Base-by-base conservation (phyloP, 1,140 invertebrate genomes). In the Trichonephila inaurata region DNA sequence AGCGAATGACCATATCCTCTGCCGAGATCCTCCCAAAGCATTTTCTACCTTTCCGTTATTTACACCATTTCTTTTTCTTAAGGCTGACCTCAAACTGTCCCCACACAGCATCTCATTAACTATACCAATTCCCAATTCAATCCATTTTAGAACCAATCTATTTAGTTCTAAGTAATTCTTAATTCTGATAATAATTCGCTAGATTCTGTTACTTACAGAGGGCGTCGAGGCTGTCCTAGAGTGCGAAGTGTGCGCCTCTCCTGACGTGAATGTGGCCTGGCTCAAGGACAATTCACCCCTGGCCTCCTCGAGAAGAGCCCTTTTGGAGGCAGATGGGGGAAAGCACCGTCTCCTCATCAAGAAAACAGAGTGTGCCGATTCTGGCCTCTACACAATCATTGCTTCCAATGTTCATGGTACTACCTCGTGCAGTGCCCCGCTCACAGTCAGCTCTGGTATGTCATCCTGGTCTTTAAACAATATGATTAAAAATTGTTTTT, bases 371-470 rank as follows among this genome's bases (percentile, higher is more conserved):
- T 95, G 96, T 0, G 98, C 98, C 95, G 98, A 99, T 96, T 98
- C 98, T 33, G 98, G 98, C 12, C 96, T 99, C 6, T 99, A 99
- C 95, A 99, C 98, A 0, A 99, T 98, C 95, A 98, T 99, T 1
- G 98, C 98, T 0, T 98, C 98, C 95, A 99, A 99, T 2, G 97
- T 97, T 92, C 98, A 98, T 69, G 98, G 98, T 60, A 97, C 98
- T 12, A 97, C 89, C 0, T 94, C 94, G 1, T 98, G 98, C 95
- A 98, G 98, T 69, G 98, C 98, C 86, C 97, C 98, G 95, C 96
- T 99, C 83, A 96, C 98, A 83, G 98, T 99, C 85, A 97, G 98
- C 95, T 97, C 94, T 64, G 94, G 94, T 94, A 40, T 58, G 40
- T 87, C 8, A 12, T 3, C 10, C 12, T 4, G 2, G 12, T 51